Base-by-base conservation (phyloP, 2,113 vertebrate genomes). In the Myotis yumanensis region DNA sequence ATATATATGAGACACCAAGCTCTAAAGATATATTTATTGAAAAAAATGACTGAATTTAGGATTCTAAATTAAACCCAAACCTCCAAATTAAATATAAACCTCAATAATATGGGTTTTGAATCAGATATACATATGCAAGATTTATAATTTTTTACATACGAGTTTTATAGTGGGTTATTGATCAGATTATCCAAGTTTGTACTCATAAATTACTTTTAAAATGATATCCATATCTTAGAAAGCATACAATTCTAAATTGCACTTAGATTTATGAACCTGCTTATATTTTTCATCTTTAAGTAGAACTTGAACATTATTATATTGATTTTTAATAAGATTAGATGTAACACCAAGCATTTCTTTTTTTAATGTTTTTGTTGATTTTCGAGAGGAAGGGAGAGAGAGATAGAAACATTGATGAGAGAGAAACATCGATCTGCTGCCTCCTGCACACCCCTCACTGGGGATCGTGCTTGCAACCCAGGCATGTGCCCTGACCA, bases 101-200 rank as follows among this genome's bases (percentile, higher is more conserved):
- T 89, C 37, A 48, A 40, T 82, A 77, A 73, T 16, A 40, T 79
- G 69, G 37, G 0, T 35, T 0, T 0, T 71, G 62, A 85, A 30
- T 72, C 11, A 48, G 7, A 11, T 4, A 18, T 57, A 1, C 2
- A 86, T 96, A 86, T 20, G 11, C 25, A 83, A 69, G n/a, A n/a
- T n/a, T 96, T 87, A 79, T 83, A 8, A 43, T 57, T 83, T 40
- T 69, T 92, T 51, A 84, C 72, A 52, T 2, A 92, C 71, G 51
- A 91, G 20, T 89, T 10, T 93, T 94, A 95, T 76, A 88, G 37
- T 37, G 96, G 85, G 85, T 90, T 93, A 64, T 23, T 97, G 43
- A 89, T n/a, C n/a, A 72, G 72, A 96, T 72, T 62, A 93, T 10
- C 35, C 59, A 89, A 90, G 11, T 37, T 1, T 95, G 2, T 79